Conservation (phyloP, 2,113 vertebrate species). For the Thymallus thymallus region DNA sequence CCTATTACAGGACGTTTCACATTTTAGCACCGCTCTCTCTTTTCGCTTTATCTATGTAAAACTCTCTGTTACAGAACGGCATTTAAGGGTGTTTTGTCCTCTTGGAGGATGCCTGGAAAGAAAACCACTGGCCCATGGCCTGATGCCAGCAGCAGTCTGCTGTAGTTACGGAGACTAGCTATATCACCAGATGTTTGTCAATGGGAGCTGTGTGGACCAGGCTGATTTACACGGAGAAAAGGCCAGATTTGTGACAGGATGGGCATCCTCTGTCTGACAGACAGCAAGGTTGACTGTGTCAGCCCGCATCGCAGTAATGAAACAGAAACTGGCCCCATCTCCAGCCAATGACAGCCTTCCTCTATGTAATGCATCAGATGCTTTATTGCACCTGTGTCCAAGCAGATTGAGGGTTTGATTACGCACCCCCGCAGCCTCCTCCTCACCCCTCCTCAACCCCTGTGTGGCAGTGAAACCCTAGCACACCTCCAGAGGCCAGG, state of each 20-base stretch:
- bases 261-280: constrained; percentile 3
- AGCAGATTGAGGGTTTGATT: constrained; percentile 45
- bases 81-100: constrained; percentile 26
- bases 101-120: constrained; percentile 20
- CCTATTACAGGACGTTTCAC: constrained; percentile 34
- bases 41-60: constrained; percentile 1
- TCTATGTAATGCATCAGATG: constrained; percentile 31
- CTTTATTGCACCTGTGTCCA: constrained; percentile 35
- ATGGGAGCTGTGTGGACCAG: background rate
- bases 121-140: constrained; percentile 13
- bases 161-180: background rate
- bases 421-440: constrained; percentile 22
- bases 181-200: constrained; percentile 12
- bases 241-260: constrained; percentile 28
- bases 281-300: constrained; percentile 28
- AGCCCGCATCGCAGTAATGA: constrained; percentile 35
- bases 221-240: constrained; percentile 8
- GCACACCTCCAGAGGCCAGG: constrained; percentile 57
- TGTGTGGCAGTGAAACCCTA: constrained; percentile 58
- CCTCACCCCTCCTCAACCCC: background rate
- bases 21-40: constrained; percentile 28
- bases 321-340: constrained; percentile 12
- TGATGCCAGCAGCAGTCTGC: constrained; percentile 16
- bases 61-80: constrained; percentile 14
- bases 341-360: constrained; percentile 11